A percentile compares a stretch with the other conserved stretches of the same genome.
Evolutionary conservation across 2,888 invertebrate species (phyloP).

Genomic region (Erebia aethiops): DNA sequence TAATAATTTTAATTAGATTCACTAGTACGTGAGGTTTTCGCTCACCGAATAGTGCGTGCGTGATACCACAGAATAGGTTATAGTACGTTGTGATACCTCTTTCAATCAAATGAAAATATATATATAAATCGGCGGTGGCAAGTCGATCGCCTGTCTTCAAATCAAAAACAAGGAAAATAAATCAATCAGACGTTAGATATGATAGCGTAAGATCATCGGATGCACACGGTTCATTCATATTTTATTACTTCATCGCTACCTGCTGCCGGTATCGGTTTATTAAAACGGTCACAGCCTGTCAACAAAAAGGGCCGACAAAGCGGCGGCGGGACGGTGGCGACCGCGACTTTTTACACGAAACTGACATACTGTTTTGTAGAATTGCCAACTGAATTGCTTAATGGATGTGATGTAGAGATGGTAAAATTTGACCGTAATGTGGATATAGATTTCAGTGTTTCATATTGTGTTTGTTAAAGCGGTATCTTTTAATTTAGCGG

Average conservation of each 20-base stretch:
- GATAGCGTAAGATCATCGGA: constrained; percentile 29
- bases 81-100: neutral
- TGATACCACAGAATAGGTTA: too few relatives aligned
- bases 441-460: too few relatives aligned
- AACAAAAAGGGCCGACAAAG: constrained; percentile 80
- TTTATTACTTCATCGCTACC: constrained; percentile 73
- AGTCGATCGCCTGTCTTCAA: constrained; percentile 7
- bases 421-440: neutral
- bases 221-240: constrained; percentile 49
- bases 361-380: constrained; percentile 45
- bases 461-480: too few relatives aligned
- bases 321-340: constrained; percentile 57
- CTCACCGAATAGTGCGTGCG: neutral
- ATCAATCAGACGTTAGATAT: constrained; percentile 26
- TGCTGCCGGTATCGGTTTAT: constrained; percentile 72
- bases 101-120: neutral
- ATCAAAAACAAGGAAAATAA: constrained; percentile 10
- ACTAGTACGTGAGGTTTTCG: neutral
- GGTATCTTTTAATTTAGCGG: too few relatives aligned
- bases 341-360: constrained; percentile 56
- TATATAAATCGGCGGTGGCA: neutral
- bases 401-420: neutral
- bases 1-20: too few relatives aligned
- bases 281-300: constrained; percentile 77
- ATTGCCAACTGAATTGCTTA: constrained; percentile 6